Conservation (phyloP, 2,113 vertebrate genomes). For the Neolamprologus kungweensis region DNA sequence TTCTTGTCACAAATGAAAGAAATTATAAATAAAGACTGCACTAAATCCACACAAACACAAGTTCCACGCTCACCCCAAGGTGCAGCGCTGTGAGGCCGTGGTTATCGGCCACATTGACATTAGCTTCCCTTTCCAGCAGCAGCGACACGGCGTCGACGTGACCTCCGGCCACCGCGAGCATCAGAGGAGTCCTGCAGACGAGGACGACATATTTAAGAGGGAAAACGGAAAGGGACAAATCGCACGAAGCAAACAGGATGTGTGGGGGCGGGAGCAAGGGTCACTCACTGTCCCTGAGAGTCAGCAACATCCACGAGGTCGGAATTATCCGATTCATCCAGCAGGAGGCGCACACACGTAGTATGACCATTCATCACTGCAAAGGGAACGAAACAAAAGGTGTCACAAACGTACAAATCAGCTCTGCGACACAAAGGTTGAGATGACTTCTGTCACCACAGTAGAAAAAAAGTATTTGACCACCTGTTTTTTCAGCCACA, state of each 20-base stretch:
- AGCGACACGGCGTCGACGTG: constrained; percentile 89
- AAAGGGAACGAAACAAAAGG: neutral
- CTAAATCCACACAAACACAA: neutral
- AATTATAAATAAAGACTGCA: neutral
- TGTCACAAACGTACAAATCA: neutral
- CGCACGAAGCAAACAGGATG: neutral
- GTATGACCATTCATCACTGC: constrained; percentile 94
- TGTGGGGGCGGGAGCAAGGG: neutral
- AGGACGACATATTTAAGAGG: neutral
- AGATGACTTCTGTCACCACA: neutral
- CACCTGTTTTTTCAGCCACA: neutral
- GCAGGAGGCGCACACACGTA: constrained; percentile 84
- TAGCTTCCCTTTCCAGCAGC: constrained; percentile 91
- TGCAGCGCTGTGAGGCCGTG: constrained; percentile 90
- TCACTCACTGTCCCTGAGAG: constrained; percentile 93
- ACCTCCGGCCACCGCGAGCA: constrained; percentile 92
- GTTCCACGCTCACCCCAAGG: constrained; percentile 76
- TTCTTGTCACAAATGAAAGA: neutral
- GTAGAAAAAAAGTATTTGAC: neutral
- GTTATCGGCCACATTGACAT: constrained; percentile 79
- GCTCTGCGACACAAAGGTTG: neutral
- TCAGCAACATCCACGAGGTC: constrained; percentile 81
- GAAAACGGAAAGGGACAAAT: neutral
- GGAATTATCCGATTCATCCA: constrained; percentile 83
- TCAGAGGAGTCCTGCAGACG: constrained; percentile 83